Conservation (phyloP, 2,797 vertebrate species). For the Enteromius anoplus region DNA sequence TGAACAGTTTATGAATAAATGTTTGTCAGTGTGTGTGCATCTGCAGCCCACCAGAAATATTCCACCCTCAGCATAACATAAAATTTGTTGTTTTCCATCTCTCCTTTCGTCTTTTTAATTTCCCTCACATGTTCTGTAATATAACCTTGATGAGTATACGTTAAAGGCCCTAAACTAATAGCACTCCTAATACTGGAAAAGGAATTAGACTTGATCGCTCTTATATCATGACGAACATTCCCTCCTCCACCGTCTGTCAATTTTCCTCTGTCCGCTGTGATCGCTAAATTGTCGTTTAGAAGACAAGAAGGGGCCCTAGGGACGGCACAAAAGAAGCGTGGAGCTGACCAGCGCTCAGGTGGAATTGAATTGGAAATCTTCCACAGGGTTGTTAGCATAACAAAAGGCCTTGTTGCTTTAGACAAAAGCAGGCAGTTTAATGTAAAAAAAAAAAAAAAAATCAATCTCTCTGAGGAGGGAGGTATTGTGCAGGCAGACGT, state of each 20-base stretch:
- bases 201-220: constrained; percentile 65
- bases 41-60: not conserved
- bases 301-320: constrained; percentile 88
- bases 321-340: constrained; percentile 85
- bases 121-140: constrained; percentile 46
- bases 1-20: not conserved
- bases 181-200: constrained; percentile 74
- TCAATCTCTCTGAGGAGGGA: constrained; percentile 81
- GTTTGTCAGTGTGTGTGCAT: not conserved
- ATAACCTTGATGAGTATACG: constrained; percentile 70
- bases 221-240: constrained; percentile 76
- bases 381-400: constrained; percentile 92
- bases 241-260: constrained; percentile 86
- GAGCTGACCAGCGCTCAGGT: constrained; percentile 91
- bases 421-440: constrained; percentile 89
- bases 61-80: constrained; percentile 19
- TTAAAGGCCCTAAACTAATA: constrained; percentile 78
- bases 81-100: constrained; percentile 1
- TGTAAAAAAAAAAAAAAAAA: constrained; percentile 81
- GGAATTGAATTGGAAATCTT: constrained; percentile 97
- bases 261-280: constrained; percentile 78
- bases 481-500: constrained; percentile 77
- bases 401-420: constrained; percentile 88
- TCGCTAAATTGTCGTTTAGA: constrained; percentile 95
- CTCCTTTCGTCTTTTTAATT: constrained; percentile 46